phyloP scores from a whole-genome alignment of 2,888 invertebrate species.

The Sesia apiformis region DNA sequence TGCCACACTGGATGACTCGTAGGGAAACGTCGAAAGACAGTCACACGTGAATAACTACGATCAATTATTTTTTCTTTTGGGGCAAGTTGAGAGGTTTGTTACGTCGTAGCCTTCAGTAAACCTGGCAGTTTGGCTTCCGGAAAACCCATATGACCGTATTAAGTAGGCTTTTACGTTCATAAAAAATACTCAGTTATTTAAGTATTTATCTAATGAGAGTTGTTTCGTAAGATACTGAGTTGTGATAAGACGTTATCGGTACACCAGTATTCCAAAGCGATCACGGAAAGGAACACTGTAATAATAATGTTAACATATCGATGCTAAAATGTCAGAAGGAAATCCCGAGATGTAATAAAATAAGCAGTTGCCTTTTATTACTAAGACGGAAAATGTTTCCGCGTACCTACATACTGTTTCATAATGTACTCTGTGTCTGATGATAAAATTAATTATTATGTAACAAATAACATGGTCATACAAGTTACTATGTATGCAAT shows the following conservation, averaged over 20 bases:
- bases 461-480: neutral
- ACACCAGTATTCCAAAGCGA: too few relatives aligned
- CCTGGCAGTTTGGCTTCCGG: conserved; percentile 37
- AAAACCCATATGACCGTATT: conserved; percentile 8
- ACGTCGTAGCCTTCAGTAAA: conserved; percentile 45
- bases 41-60: conserved; percentile 38
- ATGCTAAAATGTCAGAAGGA: conserved; percentile 3
- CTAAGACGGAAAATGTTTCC: neutral
- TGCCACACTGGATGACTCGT: neutral
- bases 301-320: neutral
- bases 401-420: neutral
- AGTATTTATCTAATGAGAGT: too few relatives aligned
- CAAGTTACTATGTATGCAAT: neutral
- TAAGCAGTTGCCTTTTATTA: neutral
- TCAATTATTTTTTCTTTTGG: conserved; percentile 42
- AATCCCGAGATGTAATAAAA: conserved; percentile 1
- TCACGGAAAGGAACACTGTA: too few relatives aligned
- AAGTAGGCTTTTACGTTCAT: neutral
- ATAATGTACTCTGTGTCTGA: neutral
- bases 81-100: conserved; percentile 40
- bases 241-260: too few relatives aligned
- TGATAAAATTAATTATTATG: neutral
- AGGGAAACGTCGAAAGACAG: conserved; percentile 16
- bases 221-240: too few relatives aligned
- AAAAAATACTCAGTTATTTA: neutral